Percentiles rank a stretch among this genome's conserved stretches.
Conservation (phyloP, 2,797 vertebrate genomes). For the Botia kubotai region DNA sequence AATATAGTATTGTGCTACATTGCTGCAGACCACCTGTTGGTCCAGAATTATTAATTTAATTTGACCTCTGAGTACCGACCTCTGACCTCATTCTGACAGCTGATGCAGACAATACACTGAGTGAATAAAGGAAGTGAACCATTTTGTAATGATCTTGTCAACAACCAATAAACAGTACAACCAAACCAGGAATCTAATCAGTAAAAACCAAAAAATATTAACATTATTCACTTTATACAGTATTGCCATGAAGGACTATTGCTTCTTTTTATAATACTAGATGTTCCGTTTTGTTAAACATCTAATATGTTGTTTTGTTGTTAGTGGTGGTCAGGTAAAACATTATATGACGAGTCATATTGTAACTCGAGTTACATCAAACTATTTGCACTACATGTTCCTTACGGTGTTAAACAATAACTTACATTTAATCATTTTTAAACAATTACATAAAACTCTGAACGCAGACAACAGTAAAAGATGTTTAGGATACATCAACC, state of each 20-base stretch:
- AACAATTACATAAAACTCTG: neutral
- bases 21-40: conserved; percentile 56
- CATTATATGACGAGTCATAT: conserved; percentile 27
- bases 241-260: neutral
- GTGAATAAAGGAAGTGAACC: neutral
- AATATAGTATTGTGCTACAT: conserved; percentile 35
- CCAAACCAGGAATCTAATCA: neutral
- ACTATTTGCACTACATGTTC: conserved; percentile 13
- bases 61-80: conserved; percentile 50
- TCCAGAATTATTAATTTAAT: conserved; percentile 52
- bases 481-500: neutral
- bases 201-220: neutral
- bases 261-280: neutral
- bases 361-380: conserved; percentile 16
- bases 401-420: neutral
- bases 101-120: conserved; percentile 16
- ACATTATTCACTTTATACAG: neutral
- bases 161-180: neutral
- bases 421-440: neutral
- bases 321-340: neutral
- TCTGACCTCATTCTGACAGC: conserved; percentile 41
- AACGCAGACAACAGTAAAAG: neutral
- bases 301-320: too few species aligned
- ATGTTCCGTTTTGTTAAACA: neutral
- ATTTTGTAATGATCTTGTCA: neutral